These are phyloP conservation scores for Geococcyx californianus DNA, from an alignment of 2,113 vertebrate genomes.

Conservation along the genomic window DNA sequence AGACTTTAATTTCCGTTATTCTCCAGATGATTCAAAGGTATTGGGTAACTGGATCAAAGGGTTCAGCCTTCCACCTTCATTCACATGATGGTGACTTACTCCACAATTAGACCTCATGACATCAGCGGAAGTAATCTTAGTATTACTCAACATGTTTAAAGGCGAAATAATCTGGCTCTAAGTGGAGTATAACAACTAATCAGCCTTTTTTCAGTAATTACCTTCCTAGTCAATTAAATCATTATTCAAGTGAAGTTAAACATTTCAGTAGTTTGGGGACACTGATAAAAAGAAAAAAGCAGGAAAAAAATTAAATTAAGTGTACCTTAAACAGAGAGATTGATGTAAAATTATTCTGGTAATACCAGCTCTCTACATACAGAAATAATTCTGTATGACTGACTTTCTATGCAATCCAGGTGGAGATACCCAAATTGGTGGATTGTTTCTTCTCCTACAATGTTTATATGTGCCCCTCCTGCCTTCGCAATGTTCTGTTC, in stretches of 20 bases:
- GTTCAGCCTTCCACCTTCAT: background rate
- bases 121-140: conserved; percentile 23
- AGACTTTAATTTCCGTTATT: background rate
- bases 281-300: background rate
- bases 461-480: background rate
- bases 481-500: background rate
- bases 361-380: background rate
- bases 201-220: background rate
- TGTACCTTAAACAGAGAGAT: background rate
- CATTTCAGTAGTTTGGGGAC: background rate
- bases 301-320: background rate
- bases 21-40: background rate
- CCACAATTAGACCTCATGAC: background rate
- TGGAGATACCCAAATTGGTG: background rate
- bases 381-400: background rate
- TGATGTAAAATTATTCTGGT: background rate
- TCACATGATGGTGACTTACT: background rate
- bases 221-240: background rate
- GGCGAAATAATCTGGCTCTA: conserved; percentile 5
- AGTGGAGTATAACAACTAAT: background rate
- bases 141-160: background rate
- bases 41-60: conserved; percentile 1
- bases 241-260: background rate
- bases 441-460: background rate
- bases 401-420: background rate